Evolutionary conservation across 2,888 invertebrate species (phyloP), one percentile per base, ranked within the genome.

Genomic region (Monopis laevigella): DNA sequence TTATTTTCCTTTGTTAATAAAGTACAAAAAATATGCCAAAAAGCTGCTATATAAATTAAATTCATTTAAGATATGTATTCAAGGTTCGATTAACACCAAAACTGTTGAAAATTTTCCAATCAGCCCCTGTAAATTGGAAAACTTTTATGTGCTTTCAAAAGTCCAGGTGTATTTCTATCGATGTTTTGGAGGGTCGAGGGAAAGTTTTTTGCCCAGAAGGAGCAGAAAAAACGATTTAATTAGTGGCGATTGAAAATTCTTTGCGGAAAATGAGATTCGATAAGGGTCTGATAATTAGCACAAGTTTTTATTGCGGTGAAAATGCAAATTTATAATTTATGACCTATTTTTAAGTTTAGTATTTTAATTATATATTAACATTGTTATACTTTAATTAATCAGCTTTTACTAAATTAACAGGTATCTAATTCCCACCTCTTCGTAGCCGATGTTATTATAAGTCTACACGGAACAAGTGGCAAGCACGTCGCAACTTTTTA

Each of bases 111-210:
- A 78, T 74, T 77, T 75, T 68, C 75, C 77, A 77, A 78, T 78
- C 77, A 77, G 65, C 70, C 66, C 59, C 69, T 68, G 68, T 77
- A 80, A 78, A 78, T 80, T 78, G 75, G 80, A 78, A 78, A 80
- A 78, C 72, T 78, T 78, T 78, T 78, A 77, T 78, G 72, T 78
- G 66, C 75, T 71, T 72, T 72, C 67, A 64, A 74, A 72, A 72
- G 75, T 74, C 77, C 77, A 77, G 78, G 78, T 72, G 67, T 74
- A 72, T 74, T 77, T 72, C 74, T 73, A 73, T 65, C 66, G 73
- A 55, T 56, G 59, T 49, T 57, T 59, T 55, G 55, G 57, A 58
- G 51, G 54, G 48, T 50, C 47, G 54, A 52, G 28, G 19, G 52
- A 54, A 68, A 74, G 59, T 70, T 75, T 77, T 74, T 73, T 67